Percentiles rank a stretch among this genome's conserved stretches.
These are phyloP conservation scores for Petrophora chlorosata DNA, from an alignment of 2,888 invertebrate genomes.

Conservation along the genomic window DNA sequence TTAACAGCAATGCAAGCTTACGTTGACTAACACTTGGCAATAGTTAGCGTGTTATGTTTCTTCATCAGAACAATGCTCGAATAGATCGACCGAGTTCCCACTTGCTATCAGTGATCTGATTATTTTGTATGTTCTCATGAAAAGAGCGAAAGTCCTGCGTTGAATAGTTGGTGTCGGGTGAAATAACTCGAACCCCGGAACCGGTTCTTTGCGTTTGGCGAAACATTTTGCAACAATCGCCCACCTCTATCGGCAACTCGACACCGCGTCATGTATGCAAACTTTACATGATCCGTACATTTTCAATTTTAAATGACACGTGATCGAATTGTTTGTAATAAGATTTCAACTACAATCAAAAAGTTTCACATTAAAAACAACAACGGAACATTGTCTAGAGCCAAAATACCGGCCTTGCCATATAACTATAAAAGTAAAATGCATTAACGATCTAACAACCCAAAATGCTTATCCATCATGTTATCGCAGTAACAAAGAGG, in stretches of 20 bases:
- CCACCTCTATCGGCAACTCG: constrained; percentile 29
- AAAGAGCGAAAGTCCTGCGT: constrained; percentile 59
- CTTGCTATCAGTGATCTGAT: constrained; percentile 37
- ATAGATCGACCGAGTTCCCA: constrained; percentile 59
- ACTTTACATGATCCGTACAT: constrained; percentile 29
- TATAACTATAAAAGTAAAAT: constrained; percentile 60
- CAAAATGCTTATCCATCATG: constrained; percentile 73
- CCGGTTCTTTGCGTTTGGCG: constrained; percentile 67
- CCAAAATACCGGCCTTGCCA: constrained; percentile 50
- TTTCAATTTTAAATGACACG: constrained; percentile 24
- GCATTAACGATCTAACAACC: constrained; percentile 61
- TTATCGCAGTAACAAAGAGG: constrained; percentile 77
- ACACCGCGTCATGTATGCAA: constrained; percentile 24
- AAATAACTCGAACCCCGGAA: constrained; percentile 49
- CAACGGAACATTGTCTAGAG: constrained; percentile 31
- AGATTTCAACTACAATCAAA: constrained; percentile 9
- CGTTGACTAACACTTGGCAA: constrained; percentile 49
- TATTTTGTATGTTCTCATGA: constrained; percentile 42
- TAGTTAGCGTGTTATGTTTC: constrained; percentile 50
- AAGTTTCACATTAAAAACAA: constrained; percentile 33
- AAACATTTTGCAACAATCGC: constrained; percentile 68
- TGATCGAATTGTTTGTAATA: constrained; percentile 8
- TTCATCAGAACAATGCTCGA: constrained; percentile 49
- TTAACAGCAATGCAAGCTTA: constrained; percentile 21
- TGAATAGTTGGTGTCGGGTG: constrained; percentile 43